These are phyloP conservation scores for Takifugu bimaculatus DNA, from an alignment of 2,113 vertebrate species.

Conservation along the genomic window DNA sequence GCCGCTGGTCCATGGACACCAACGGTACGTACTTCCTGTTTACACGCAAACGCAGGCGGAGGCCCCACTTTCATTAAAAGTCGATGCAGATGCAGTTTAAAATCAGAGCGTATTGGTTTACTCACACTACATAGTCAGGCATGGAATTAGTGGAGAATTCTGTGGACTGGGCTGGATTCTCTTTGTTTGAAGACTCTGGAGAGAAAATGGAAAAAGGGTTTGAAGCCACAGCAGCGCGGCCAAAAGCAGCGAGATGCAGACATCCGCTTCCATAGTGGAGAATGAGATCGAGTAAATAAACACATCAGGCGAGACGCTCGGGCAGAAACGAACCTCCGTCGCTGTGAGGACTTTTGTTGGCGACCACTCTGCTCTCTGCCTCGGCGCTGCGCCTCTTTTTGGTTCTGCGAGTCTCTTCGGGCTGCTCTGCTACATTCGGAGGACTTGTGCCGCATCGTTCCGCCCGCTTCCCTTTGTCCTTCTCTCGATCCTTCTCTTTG, in stretches of 20 bases:
- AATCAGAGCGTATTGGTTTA: constrained; percentile 14
- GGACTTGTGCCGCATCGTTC: constrained; percentile 46
- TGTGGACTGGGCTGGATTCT: constrained; percentile 68
- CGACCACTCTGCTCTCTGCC: constrained; percentile 24
- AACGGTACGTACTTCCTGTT: constrained; percentile 82
- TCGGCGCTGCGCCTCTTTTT: constrained; percentile 60
- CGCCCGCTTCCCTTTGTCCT: constrained; percentile 54
- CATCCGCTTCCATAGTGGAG: too few relatives aligned
- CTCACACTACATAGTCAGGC: constrained; percentile 86
- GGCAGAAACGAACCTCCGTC: constrained; percentile 52
- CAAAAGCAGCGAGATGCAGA: too few relatives aligned
- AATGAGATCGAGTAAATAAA: too few relatives aligned
- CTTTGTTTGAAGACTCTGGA: constrained; percentile 69
- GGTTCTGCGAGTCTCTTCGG: constrained; percentile 47
- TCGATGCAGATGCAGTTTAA: background rate
- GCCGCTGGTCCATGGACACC: constrained; percentile 81
- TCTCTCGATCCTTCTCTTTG: constrained; percentile 78
- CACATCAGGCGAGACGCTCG: too few relatives aligned
- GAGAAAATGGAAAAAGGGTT: background rate
- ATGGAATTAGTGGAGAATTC: constrained; percentile 75
- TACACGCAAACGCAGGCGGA: background rate
- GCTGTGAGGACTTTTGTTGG: constrained; percentile 46
- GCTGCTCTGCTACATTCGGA: constrained; percentile 22
- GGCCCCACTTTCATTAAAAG: background rate
- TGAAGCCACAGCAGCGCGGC: too few relatives aligned